These are phyloP conservation scores for Pitangus sulphuratus DNA, from an alignment of 2,797 vertebrate species.

Conservation along the genomic window DNA sequence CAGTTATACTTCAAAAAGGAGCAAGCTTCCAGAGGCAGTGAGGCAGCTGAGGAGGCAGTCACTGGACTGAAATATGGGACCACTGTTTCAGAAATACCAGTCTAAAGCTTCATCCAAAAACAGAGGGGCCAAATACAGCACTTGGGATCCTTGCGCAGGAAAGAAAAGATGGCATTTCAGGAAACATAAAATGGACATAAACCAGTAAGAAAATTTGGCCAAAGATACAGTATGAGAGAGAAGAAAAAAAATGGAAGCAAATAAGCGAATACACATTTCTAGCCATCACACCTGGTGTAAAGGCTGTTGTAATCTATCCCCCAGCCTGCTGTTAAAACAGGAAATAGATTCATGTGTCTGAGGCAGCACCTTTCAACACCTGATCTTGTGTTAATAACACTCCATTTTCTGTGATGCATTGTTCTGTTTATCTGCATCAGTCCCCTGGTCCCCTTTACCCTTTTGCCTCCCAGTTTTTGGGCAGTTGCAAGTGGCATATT, in stretches of 20 bases:
- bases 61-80: not conserved
- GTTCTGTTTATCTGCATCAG: not conserved
- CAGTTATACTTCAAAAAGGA: not conserved
- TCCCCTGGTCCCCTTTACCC: not conserved
- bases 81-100: not conserved
- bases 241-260: not conserved
- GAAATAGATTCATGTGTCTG: not conserved
- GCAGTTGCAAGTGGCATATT: not conserved
- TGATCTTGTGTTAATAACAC: not conserved
- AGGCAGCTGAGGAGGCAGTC: not conserved
- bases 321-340: not conserved
- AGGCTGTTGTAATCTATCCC: not conserved
- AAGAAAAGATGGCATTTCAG: not conserved
- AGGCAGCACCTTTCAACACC: constrained; percentile 8
- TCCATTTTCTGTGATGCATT: not conserved
- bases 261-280: not conserved
- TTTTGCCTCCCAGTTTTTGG: not conserved
- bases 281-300: not conserved
- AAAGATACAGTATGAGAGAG: not conserved
- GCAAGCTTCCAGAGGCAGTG: not conserved
- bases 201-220: not conserved
- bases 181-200: not conserved
- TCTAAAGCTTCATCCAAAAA: not conserved
- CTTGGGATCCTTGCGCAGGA: not conserved
- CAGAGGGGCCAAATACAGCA: not conserved